phyloP scores from a whole-genome alignment of 1,140 invertebrate species.

The Neodiprion pinetum region DNA sequence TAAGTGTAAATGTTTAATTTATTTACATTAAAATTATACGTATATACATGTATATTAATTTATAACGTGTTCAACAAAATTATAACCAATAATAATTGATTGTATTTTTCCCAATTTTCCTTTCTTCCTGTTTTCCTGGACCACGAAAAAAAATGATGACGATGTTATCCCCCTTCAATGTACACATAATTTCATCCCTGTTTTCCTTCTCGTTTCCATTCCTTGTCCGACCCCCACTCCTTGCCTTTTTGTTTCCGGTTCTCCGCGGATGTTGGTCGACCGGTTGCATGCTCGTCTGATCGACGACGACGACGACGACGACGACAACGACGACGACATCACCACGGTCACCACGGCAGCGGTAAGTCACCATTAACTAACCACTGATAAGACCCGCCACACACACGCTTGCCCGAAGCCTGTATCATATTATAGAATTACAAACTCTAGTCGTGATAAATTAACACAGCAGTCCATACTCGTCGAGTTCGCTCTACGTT shows the following conservation, averaged over 20 bases:
- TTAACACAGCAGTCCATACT: neutral
- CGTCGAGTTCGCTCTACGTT: too few relatives aligned
- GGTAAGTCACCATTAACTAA: constrained; percentile 36
- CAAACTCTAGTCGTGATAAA: too few relatives aligned
- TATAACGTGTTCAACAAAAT: too few relatives aligned
- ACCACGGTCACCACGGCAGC: constrained; percentile 39
- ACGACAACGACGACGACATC: constrained; percentile 25
- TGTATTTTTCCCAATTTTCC: too few relatives aligned
- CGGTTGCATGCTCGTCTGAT: constrained; percentile 8
- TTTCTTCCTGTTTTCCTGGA: too few relatives aligned
- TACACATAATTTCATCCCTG: too few relatives aligned
- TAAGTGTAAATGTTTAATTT: too few relatives aligned
- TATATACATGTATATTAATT: too few relatives aligned
- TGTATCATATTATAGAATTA: neutral
- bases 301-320: constrained; percentile 24
- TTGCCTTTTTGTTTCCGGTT: constrained; percentile 37
- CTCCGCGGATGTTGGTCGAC: constrained; percentile 42
- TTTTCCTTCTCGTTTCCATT: constrained; percentile 14
- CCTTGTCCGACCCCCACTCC: constrained; percentile 15
- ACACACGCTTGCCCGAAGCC: neutral
- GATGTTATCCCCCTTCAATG: too few relatives aligned
- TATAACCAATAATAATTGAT: too few relatives aligned
- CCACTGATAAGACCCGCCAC: neutral
- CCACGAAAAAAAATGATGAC: too few relatives aligned
- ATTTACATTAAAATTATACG: too few relatives aligned